phyloP scores from a whole-genome alignment of 2,113 vertebrate genomes.

The Mobula birostris region DNA sequence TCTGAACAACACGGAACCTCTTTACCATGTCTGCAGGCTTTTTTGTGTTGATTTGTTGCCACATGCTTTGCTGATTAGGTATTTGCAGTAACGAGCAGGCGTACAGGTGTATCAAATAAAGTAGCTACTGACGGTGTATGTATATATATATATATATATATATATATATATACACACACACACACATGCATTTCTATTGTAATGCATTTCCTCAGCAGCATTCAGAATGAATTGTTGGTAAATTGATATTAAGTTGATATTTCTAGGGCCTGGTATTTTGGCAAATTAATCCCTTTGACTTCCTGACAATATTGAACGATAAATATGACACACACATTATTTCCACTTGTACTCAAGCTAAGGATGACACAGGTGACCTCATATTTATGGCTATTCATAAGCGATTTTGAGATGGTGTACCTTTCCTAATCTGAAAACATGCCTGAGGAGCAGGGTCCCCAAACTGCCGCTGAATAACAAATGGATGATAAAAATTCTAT shows the following conservation, averaged over 20 bases:
- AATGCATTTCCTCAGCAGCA: background rate
- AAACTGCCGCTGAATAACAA: slow-evolving; percentile 2
- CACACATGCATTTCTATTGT: background rate
- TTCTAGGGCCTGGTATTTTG: background rate
- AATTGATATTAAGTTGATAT: background rate
- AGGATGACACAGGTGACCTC: background rate
- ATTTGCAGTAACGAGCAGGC: too few species aligned
- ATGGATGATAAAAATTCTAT: slow-evolving; percentile 17
- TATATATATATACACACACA: too few species aligned
- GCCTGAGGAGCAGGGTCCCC: background rate
- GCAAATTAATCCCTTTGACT: slow-evolving; percentile 14
- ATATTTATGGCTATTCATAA: background rate
- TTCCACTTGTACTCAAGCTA: background rate
- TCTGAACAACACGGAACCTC: too few species aligned
- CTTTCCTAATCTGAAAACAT: background rate
- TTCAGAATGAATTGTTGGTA: background rate
- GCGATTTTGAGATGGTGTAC: slow-evolving; percentile 16
- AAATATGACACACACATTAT: background rate
- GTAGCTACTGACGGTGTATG: too few species aligned
- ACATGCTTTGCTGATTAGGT: too few species aligned
- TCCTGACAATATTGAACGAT: background rate
- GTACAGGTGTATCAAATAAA: too few species aligned
- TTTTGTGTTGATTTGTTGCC: too few species aligned
- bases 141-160: too few species aligned
- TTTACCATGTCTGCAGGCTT: too few species aligned